phyloP scores from a whole-genome alignment of 2,113 vertebrate species.

The Amia ocellicauda region DNA sequence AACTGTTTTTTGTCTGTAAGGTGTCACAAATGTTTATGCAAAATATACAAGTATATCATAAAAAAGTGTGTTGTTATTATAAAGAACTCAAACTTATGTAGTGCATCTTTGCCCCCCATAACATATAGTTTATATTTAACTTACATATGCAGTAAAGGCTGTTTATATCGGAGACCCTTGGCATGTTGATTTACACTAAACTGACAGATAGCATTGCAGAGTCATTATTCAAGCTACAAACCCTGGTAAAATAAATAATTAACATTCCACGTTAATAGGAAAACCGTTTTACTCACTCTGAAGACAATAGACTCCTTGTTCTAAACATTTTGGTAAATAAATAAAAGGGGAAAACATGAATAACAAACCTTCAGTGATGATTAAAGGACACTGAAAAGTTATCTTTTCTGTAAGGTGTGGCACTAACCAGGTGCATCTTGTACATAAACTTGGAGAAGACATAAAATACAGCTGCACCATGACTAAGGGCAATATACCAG shows the following conservation, averaged over 20 bases:
- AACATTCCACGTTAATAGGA: neutral
- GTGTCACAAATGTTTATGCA: neutral
- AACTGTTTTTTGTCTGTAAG: too few species aligned
- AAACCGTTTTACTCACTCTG: neutral
- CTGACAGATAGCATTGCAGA: neutral
- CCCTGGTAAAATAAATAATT: neutral
- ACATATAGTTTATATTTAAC: too few species aligned
- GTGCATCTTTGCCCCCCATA: too few species aligned
- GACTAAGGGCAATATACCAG: slow-evolving; percentile 62
- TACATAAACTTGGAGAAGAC: slow-evolving; percentile 55
- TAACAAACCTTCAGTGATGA: slow-evolving; percentile 57
- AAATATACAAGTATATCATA: neutral
- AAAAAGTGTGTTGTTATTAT: too few species aligned
- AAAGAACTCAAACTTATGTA: too few species aligned
- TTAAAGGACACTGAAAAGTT: slow-evolving; percentile 12
- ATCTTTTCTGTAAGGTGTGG: slow-evolving; percentile 70
- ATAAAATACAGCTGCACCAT: slow-evolving; percentile 70
- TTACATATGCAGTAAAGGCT: neutral
- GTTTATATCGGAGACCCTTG: neutral
- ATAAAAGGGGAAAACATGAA: neutral
- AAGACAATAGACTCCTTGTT: neutral
- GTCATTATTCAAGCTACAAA: neutral
- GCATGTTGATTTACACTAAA: neutral
- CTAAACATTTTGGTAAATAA: neutral
- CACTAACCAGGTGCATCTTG: slow-evolving; percentile 69